phyloP scores from a whole-genome alignment of 2,113 vertebrate genomes.

The Rattus rattus region DNA sequence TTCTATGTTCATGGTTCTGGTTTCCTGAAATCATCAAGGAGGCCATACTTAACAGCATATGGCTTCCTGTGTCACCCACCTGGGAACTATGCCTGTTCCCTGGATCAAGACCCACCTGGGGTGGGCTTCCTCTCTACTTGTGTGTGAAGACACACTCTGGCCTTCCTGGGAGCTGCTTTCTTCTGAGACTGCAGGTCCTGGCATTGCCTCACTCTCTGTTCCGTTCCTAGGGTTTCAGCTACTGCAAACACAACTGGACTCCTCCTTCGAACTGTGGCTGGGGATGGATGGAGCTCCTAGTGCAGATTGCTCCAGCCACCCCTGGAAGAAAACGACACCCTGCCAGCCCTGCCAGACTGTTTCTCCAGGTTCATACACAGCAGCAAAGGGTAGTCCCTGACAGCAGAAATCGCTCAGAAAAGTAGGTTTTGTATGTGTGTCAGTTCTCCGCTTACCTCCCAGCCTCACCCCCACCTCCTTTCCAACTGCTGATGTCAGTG shows the following conservation, averaged over 20 bases:
- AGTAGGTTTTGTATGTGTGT: neutral
- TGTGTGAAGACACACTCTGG: neutral
- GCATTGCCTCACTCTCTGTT: conserved; percentile 16
- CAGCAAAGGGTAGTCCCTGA: neutral
- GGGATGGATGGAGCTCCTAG: neutral
- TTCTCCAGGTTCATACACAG: neutral
- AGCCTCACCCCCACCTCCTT: neutral
- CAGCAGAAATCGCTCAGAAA: neutral
- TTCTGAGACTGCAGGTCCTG: neutral
- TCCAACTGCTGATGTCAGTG: conserved; percentile 20
- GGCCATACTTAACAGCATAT: neutral
- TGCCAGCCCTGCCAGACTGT: neutral
- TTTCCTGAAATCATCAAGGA: neutral
- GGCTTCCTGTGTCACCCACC: neutral
- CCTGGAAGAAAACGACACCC: neutral
- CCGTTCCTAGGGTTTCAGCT: conserved; percentile 43
- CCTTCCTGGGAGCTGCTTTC: fast-evolving
- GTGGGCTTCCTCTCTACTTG: neutral
- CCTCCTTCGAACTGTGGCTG: neutral
- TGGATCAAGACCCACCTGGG: neutral
- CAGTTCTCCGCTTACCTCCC: neutral
- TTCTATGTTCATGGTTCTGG: fast-evolving
- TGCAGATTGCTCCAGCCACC: neutral
- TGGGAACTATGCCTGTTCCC: neutral
- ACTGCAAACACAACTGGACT: neutral